phyloP scores from a whole-genome alignment of 2,797 vertebrate genomes.

The Mastacembelus armatus region DNA sequence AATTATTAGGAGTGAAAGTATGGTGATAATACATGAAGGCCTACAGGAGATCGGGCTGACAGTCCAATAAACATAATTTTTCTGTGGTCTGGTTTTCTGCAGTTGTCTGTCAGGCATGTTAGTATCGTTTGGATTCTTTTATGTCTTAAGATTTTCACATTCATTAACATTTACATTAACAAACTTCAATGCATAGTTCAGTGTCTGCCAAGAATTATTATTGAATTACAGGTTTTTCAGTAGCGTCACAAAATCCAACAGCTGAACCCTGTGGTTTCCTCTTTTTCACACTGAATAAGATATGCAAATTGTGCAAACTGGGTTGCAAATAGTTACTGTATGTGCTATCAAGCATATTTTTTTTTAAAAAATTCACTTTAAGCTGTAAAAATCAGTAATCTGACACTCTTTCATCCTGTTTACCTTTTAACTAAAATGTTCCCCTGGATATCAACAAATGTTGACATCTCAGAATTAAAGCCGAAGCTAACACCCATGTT shows the following conservation, averaged over 20 bases:
- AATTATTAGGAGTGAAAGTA: not conserved
- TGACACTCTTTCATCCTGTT: slow-evolving; percentile 15
- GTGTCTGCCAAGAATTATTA: not conserved
- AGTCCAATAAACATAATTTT: too few relatives aligned
- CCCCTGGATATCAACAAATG: not conserved
- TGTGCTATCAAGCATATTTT: not conserved
- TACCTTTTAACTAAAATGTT: slow-evolving; percentile 6
- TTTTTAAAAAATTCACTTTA: slow-evolving; percentile 3
- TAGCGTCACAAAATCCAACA: slow-evolving; percentile 45
- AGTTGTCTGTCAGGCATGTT: not conserved
- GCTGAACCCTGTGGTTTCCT: slow-evolving; percentile 72
- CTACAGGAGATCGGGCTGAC: not conserved
- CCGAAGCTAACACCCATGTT: not conserved
- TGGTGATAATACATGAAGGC: not conserved
- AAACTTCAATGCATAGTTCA: too few relatives aligned
- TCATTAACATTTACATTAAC: not conserved
- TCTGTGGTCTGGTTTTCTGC: not conserved
- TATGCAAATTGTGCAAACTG: slow-evolving; percentile 53
- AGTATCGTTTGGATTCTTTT: not conserved
- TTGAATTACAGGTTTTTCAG: slow-evolving; percentile 1
- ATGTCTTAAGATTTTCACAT: not conserved
- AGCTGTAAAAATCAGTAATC: slow-evolving; percentile 40
- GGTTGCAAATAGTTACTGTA: slow-evolving; percentile 28
- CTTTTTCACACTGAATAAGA: slow-evolving; percentile 50
- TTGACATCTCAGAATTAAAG: not conserved